phyloP scores from a whole-genome alignment of 2,797 vertebrate species.

The Alauda arvensis region DNA sequence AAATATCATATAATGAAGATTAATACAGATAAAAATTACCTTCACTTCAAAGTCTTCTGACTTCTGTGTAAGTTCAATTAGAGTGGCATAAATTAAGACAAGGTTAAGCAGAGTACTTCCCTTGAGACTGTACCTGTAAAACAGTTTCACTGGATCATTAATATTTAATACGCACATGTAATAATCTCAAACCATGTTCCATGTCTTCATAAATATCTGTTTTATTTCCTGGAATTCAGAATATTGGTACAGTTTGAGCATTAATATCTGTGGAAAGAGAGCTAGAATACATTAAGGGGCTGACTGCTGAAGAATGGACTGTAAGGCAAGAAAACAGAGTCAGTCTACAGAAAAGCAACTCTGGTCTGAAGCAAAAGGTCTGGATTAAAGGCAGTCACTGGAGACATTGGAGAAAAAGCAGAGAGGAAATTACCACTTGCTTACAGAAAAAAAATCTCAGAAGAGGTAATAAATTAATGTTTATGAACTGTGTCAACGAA shows the following conservation, averaged over 20 bases:
- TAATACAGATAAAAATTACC: slow-evolving; percentile 68
- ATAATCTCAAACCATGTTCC: not conserved
- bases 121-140: slow-evolving; percentile 75
- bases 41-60: slow-evolving; percentile 86
- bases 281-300: not conserved
- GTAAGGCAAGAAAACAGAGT: not conserved
- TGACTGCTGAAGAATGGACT: not conserved
- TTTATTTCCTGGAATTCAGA: not conserved
- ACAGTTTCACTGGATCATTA: not conserved
- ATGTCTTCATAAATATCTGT: not conserved
- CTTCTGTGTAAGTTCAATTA: slow-evolving; percentile 80
- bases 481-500: not conserved
- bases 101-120: slow-evolving; percentile 80
- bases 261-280: not conserved
- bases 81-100: slow-evolving; percentile 81
- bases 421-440: not conserved
- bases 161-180: not conserved
- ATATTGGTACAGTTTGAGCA: not conserved
- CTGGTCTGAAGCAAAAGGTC: not conserved
- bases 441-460: not conserved
- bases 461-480: not conserved
- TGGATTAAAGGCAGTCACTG: not conserved
- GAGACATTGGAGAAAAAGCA: not conserved
- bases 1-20: not conserved
- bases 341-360: not conserved